Conservation (phyloP, 2,888 invertebrate species). For the Stenoptilia bipunctidactyla region DNA sequence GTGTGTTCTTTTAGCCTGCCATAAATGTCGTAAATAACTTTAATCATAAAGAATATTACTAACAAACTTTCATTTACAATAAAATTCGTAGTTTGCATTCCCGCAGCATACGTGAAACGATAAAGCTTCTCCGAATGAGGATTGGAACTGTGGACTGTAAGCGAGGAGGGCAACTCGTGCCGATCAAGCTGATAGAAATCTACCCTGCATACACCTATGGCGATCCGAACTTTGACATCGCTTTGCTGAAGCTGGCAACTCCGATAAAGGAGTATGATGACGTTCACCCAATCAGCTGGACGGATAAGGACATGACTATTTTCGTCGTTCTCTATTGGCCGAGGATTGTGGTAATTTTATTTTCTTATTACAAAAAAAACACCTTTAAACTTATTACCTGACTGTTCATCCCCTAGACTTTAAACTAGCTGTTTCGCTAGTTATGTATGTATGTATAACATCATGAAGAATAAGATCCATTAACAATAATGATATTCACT, state of each 20-base stretch:
- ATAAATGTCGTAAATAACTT: no score
- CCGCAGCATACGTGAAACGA: conserved; percentile 40
- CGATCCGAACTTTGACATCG: conserved; percentile 35
- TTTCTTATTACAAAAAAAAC: no score
- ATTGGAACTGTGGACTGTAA: conserved; percentile 50
- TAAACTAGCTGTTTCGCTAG: no score
- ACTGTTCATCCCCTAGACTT: no score
- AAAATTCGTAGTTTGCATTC: not conserved
- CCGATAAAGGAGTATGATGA: conserved; percentile 20
- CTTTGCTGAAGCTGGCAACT: conserved; percentile 30
- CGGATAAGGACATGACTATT: conserved; percentile 28
- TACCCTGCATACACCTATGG: conserved; percentile 34
- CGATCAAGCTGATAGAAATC: conserved; percentile 31
- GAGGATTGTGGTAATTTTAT: conserved; percentile 46
- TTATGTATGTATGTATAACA: no score
- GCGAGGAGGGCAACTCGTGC: conserved; percentile 33
- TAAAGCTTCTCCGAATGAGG: conserved; percentile 38
- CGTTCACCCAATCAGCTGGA: conserved; percentile 33
- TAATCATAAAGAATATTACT: no score
- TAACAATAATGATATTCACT: no score
- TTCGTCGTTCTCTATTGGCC: conserved; percentile 53
- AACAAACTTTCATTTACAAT: no score
- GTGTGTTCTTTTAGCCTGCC: no score
- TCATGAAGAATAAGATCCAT: no score
- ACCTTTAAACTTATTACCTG: no score